Evolutionary conservation across 2,797 vertebrate species (phyloP), one percentile per base, ranked within the genome.

Genomic region (Lagocephalus sceleratus): DNA sequence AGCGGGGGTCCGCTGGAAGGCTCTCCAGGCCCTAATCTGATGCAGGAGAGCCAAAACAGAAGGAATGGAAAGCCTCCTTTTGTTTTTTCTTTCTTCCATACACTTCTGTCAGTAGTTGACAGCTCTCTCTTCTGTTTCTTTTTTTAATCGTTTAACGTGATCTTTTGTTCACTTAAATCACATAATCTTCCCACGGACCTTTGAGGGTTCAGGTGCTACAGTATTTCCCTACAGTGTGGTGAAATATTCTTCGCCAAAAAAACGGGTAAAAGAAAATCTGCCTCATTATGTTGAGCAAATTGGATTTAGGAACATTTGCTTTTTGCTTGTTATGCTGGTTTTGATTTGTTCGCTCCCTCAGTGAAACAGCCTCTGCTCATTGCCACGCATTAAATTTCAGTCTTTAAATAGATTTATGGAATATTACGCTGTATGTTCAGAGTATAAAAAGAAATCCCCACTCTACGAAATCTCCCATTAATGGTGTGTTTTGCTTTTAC

Each of bases 1-100:
- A 85, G 86, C 87, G 64, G 88, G 90, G 85, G 85, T 66, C 59
- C 46, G 41, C 42, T 40, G 51, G 21, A 76, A 75, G 75, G 53
- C 72, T 87, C 73, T 74, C 32, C 55, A 9, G 83, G 82, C 79
- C 71, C 49, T 57, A 75, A 72, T 82, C 82, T 88, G 78, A 47
- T 76, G 73, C 71, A 40, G 51, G 44, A 46, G 56, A 73, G 79
- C 71, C 76, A 81, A 63, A 82, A 80, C 82, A n/a, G 81, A 79
- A 84, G 29, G 57, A 83, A 80, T 86, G 75, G 82, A 76, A 66
- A 47, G 49, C 22, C 11, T 54, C 63, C 17, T 80, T 87, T 86
- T 87, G 71, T 87, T 83, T 87, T 69, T 60, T 66, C 44, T 64
- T 74, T 47, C 40, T 19, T 10, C 19, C 40, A 1, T 4, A 16